These are phyloP conservation scores for Atta colombica DNA, from an alignment of 1,140 invertebrate species.

Conservation along the genomic window DNA sequence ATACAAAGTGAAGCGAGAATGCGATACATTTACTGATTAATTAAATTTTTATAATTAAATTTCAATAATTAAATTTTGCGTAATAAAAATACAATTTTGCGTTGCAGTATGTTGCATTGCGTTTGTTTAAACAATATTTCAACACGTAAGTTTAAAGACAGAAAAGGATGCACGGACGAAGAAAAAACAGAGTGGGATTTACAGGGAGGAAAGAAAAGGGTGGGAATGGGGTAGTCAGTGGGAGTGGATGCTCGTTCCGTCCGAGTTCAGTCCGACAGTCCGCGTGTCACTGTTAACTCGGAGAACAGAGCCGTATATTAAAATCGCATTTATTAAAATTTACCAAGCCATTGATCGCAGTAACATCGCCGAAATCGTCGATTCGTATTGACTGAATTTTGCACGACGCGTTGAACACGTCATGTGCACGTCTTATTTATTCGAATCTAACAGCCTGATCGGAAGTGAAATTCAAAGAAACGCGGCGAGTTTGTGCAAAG, in stretches of 20 bases:
- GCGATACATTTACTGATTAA: not conserved
- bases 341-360: not conserved
- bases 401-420: slow-evolving; percentile 13
- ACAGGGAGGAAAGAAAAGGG: not conserved
- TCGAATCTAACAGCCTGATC: not conserved
- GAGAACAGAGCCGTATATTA: slow-evolving; percentile 63
- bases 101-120: not conserved
- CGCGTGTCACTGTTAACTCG: slow-evolving; percentile 79
- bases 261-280: slow-evolving; percentile 73
- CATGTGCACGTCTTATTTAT: slow-evolving; percentile 33
- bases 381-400: slow-evolving; percentile 5
- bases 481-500: slow-evolving; percentile 9
- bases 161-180: not conserved
- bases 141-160: not conserved
- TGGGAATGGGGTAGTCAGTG: slow-evolving; percentile 42
- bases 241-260: slow-evolving; percentile 63
- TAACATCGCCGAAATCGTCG: not conserved
- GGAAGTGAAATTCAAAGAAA: slow-evolving; percentile 23
- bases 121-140: not conserved
- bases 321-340: not conserved
- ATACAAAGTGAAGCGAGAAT: not conserved
- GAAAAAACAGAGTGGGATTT: slow-evolving; percentile 15
- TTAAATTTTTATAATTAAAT: slow-evolving; percentile 22
- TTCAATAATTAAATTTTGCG: slow-evolving; percentile 3
- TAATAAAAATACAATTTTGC: not conserved